A percentile compares a stretch with the other conserved stretches of the same genome.
Conservation (phyloP, 64 coral and sea anemone species). For the Orbicella faveolata region DNA sequence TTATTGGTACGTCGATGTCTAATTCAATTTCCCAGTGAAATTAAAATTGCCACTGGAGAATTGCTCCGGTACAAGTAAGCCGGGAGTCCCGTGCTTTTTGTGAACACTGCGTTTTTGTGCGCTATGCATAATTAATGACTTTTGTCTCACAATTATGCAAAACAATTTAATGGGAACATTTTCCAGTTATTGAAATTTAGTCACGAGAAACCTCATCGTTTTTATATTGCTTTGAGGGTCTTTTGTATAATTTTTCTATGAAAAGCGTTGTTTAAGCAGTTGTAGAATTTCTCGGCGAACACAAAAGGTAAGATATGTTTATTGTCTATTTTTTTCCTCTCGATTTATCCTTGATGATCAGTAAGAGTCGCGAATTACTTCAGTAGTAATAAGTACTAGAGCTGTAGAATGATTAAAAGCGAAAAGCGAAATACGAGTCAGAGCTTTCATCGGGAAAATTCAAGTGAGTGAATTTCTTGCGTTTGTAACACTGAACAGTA, state of each 20-base stretch:
- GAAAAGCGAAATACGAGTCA: no score
- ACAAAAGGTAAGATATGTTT: background rate
- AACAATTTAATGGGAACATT: background rate
- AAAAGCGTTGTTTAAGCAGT: background rate
- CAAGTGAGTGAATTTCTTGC: no score
- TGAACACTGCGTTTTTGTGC: background rate
- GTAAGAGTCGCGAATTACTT: no score
- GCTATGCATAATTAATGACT: slow-evolving; percentile 41
- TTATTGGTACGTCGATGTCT: background rate
- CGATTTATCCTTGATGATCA: no score
- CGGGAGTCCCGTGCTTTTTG: background rate
- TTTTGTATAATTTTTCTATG: background rate
- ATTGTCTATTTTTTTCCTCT: background rate
- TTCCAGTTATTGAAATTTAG: background rate
- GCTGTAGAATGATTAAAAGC: no score
- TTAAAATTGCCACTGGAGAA: background rate
- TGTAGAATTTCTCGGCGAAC: background rate
- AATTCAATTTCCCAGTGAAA: background rate
- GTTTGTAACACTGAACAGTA: no score
- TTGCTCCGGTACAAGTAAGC: background rate
- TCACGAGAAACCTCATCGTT: background rate
- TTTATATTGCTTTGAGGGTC: background rate
- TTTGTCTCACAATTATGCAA: slow-evolving; percentile 39
- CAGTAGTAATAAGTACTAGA: no score
- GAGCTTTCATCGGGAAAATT: no score